These are phyloP conservation scores for Ambastaia sidthimunki DNA, from an alignment of 2,797 vertebrate genomes.

Conservation along the genomic window DNA sequence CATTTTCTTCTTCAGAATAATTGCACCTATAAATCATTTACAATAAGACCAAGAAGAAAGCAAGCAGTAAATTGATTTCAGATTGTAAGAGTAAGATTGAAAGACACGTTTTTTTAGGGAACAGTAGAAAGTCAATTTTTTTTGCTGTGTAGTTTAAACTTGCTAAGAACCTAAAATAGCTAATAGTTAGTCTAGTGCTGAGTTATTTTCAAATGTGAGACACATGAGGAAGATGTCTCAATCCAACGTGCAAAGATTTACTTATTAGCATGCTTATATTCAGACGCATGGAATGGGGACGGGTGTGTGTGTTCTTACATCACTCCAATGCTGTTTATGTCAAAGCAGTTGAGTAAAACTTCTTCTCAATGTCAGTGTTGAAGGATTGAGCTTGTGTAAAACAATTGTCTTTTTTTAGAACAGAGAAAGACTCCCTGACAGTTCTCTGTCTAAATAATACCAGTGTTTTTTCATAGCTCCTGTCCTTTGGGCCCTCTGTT, in stretches of 20 bases:
- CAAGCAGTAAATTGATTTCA: background rate
- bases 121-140: background rate
- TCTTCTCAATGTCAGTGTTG: conserved; percentile 19
- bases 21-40: background rate
- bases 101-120: background rate
- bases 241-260: conserved; percentile 9
- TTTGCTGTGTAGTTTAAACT: background rate
- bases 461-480: conserved; percentile 13
- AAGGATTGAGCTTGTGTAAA: conserved; percentile 15
- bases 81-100: background rate
- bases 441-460: conserved; percentile 18
- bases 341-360: background rate
- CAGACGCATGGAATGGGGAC: background rate
- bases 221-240: conserved; percentile 21
- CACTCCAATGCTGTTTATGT: conserved; percentile 18
- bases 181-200: conserved; percentile 40
- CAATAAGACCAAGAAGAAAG: background rate
- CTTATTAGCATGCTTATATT: conserved; percentile 28
- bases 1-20: background rate
- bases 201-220: conserved; percentile 32
- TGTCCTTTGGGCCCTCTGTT: conserved; percentile 21
- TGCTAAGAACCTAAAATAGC: background rate
- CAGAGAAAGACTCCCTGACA: conserved; percentile 13
- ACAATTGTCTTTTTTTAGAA: conserved; percentile 17
- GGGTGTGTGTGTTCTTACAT: conserved; percentile 12